Conservation (phyloP, 35 echinoderm and acorn worm species). For the Ptychodera flava region DNA sequence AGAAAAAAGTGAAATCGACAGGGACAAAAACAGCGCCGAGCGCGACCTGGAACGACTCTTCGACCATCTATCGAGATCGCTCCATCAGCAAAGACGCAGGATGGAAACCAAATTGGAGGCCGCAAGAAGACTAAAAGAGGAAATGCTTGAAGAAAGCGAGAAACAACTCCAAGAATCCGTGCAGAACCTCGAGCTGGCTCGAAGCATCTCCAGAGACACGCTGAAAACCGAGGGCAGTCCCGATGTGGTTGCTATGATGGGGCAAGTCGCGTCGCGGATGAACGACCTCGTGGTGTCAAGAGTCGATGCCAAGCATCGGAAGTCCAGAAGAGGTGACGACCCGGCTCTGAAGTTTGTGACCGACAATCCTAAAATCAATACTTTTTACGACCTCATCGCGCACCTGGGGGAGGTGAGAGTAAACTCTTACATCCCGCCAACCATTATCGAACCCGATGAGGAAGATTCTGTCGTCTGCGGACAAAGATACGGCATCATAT, state of each 20-base stretch:
- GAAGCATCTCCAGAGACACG: neutral
- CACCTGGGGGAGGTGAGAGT: neutral
- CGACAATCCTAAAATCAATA: neutral
- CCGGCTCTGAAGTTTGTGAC: neutral
- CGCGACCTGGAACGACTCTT: neutral
- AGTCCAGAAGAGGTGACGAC: neutral
- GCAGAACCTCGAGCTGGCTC: neutral
- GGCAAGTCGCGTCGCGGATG: neutral
- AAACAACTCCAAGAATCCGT: neutral
- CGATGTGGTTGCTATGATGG: neutral
- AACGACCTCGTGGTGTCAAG: neutral
- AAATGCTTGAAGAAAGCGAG: neutral
- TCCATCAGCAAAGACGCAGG: neutral
- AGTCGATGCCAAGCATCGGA: neutral
- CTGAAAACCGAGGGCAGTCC: neutral
- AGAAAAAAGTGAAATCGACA: neutral
- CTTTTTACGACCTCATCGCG: neutral
- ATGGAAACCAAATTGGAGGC: neutral
- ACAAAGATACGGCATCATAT: neutral
- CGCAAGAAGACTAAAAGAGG: neutral
- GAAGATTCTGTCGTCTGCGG: neutral
- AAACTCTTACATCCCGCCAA: neutral
- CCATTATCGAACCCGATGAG: neutral
- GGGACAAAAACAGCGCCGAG: neutral
- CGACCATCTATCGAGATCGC: neutral